Evolutionary conservation across 2,113 vertebrate genomes (phyloP), one percentile per base, ranked within the genome.

Genomic region (Alexandromys fortis): DNA sequence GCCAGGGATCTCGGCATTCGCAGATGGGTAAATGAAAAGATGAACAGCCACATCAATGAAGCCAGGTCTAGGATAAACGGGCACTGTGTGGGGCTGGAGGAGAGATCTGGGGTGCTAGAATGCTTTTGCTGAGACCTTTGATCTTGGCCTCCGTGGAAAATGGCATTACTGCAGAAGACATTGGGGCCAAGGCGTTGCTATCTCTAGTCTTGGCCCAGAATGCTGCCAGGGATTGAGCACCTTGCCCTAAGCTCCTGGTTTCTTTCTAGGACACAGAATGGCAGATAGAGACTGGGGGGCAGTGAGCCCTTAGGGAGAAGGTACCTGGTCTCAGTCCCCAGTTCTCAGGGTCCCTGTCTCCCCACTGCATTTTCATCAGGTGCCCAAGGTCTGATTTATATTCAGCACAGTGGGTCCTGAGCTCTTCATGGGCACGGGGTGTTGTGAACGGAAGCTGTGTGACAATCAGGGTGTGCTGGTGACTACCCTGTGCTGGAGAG

Each of bases 201-300:
- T 68, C 61, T 83, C 35, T 38, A 63, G 81, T 45, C 67, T 86
- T 76, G 61, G 21, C 47, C 38, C 78, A 19, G 79, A 24, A 33
- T n/a, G 16, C 16, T 6, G 5, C 2, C 0, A 33, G 73, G 49
- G 21, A 65, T 22, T 35, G 26, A 67, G 49, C 0, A 38, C 16
- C 58, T 94, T 67, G 42, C 7, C 11, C 28, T 70, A 65, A 94
- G 47, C 35, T 26, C 33, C 86, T 1, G 16, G 0, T 14, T 38
- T 52, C 86, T 94, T 55, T 21, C 42, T 14, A 61, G 89, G 70
- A 77, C 12, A 26, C 14, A 76, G 61, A 35, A 33, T 3, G 61
- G 52, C 33, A 61, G 76, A 16, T 28, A 76, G 77, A 91, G 73
- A 42, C 70, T 42, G 49, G 47, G 9, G 47, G 26, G 49, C 42